Conservation (phyloP, 2,113 vertebrate genomes). For the Bombycilla garrulus region DNA sequence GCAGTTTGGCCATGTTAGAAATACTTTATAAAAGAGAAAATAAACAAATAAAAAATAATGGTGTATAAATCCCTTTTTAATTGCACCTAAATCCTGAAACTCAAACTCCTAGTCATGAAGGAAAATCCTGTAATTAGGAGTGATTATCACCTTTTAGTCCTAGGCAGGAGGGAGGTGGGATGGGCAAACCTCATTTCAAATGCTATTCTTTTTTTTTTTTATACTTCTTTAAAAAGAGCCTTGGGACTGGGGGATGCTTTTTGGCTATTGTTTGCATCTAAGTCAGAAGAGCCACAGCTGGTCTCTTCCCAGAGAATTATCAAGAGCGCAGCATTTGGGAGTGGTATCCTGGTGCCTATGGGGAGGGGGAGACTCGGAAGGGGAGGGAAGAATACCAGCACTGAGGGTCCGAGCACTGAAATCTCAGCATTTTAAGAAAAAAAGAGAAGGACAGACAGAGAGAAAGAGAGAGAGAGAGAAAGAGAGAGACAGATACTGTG, state of each 20-base stretch:
- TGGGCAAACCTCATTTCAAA: not conserved
- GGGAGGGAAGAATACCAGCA: conserved; percentile 40
- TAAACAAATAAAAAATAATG: conserved; percentile 38
- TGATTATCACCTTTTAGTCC: conserved; percentile 58
- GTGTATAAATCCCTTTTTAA: conserved; percentile 64
- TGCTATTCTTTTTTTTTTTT: not conserved
- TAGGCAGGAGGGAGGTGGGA: conserved; percentile 57
- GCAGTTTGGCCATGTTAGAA: not conserved
- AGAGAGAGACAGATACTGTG: conserved; percentile 66
- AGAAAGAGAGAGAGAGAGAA: conserved; percentile 14
- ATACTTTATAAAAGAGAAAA: conserved; percentile 47
- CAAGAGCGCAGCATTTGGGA: conserved; percentile 37
- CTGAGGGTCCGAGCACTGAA: conserved; percentile 69
- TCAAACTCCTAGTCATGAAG: conserved; percentile 55
- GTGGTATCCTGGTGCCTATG: not conserved
- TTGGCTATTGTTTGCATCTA: not conserved
- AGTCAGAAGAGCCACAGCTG: conserved; percentile 14
- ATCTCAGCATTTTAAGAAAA: conserved; percentile 76
- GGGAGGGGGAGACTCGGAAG: not conserved
- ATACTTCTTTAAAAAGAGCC: not conserved
- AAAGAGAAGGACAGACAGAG: conserved; percentile 64
- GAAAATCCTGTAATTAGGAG: conserved; percentile 35
- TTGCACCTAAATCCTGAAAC: conserved; percentile 43
- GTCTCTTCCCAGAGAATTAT: not conserved
- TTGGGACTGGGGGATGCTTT: not conserved